Evolutionary conservation across 2,888 invertebrate species (phyloP).

Genomic region (Ormyrus nitidulus): DNA sequence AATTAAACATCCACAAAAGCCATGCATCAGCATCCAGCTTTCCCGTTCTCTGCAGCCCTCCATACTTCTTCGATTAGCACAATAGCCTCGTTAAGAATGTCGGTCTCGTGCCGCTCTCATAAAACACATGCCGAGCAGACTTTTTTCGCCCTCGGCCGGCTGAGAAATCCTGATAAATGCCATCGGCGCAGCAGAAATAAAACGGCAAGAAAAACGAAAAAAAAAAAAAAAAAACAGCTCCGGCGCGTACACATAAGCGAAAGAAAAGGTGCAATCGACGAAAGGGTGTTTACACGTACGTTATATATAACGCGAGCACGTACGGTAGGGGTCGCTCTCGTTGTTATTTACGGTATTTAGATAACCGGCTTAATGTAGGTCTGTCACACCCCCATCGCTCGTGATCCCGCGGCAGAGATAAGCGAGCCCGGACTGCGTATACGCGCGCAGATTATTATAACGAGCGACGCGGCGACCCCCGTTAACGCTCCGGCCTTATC

Average conservation of each 20-base stretch:
- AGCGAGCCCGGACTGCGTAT: conserved; percentile 23
- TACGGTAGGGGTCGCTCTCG: not conserved
- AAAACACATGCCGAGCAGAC: conserved; percentile 31
- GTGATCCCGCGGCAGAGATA: conserved; percentile 73
- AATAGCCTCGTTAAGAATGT: conserved; percentile 50
- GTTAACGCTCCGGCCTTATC: conserved; percentile 64
- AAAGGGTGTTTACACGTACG: conserved; percentile 3
- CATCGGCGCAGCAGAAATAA: not conserved
- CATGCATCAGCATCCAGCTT: conserved; percentile 11
- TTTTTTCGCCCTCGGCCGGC: conserved; percentile 3
- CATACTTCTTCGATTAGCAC: conserved; percentile 39
- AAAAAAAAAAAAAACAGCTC: conserved; percentile 8
- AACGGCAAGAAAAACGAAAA: not conserved
- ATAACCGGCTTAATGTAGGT: conserved; percentile 74
- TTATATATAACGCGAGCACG: not conserved
- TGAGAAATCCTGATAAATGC: conserved; percentile 48
- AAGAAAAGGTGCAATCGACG: not conserved
- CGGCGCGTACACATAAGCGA: not conserved
- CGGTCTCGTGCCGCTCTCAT: conserved; percentile 49
- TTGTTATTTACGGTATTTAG: conserved; percentile 75
- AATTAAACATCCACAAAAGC: conserved; percentile 50
- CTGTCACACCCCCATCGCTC: conserved; percentile 69
- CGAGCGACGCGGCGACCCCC: conserved; percentile 62
- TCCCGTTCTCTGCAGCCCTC: not conserved
- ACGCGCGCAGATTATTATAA: conserved; percentile 71